A percentile compares a stretch with the other conserved stretches of the same genome.
phyloP scores from a whole-genome alignment of 2,113 vertebrate species.

The Merops nubicus region DNA sequence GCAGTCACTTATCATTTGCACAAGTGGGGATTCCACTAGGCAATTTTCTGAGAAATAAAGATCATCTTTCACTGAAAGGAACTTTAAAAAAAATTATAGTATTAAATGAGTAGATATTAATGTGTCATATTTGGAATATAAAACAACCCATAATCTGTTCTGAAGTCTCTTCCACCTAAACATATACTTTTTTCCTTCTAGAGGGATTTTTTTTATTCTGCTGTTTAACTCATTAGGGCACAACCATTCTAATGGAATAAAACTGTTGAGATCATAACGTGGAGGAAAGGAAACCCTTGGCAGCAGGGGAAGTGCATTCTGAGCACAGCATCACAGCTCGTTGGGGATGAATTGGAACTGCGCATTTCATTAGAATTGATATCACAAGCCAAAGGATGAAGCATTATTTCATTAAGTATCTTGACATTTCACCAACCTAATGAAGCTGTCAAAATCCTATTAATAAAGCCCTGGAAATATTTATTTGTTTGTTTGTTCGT shows the following conservation, averaged over 20 bases:
- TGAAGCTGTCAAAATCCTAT: slow-evolving; percentile 61
- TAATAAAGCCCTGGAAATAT: slow-evolving; percentile 49
- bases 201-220: slow-evolving; percentile 36
- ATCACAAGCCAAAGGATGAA: slow-evolving; percentile 27
- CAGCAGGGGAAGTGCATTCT: slow-evolving; percentile 4
- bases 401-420: slow-evolving; percentile 57
- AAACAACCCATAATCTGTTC: slow-evolving; percentile 56
- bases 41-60: slow-evolving; percentile 68
- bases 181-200: neutral
- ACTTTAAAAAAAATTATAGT: slow-evolving; percentile 58
- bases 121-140: slow-evolving; percentile 59
- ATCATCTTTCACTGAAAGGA: slow-evolving; percentile 65
- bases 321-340: neutral
- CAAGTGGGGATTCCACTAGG: slow-evolving; percentile 57
- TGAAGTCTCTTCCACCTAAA: slow-evolving; percentile 47
- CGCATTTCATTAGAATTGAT: slow-evolving; percentile 11
- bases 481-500: slow-evolving; percentile 56
- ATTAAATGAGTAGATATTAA: slow-evolving; percentile 65
- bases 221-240: slow-evolving; percentile 36
- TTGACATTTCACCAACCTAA: slow-evolving; percentile 54
- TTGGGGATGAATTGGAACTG: neutral
- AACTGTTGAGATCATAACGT: slow-evolving; percentile 42
- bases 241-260: slow-evolving; percentile 47
- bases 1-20: slow-evolving; percentile 55
- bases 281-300: slow-evolving; percentile 48